These are phyloP conservation scores for Colaptes auratus DNA, from an alignment of 2,113 vertebrate genomes.

Conservation along the genomic window DNA sequence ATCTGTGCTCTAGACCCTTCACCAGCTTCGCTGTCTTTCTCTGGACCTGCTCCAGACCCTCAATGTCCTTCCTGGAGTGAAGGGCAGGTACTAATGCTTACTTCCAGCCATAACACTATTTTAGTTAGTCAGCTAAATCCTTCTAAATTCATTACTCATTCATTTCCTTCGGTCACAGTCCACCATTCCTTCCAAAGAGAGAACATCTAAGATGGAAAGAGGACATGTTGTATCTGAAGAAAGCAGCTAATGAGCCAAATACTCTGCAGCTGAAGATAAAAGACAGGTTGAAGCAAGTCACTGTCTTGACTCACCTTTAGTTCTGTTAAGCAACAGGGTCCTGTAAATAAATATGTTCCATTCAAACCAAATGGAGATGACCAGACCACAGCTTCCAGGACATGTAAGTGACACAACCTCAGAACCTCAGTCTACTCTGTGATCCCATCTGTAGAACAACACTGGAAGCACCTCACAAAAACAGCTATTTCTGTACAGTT, in stretches of 20 bases:
- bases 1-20: too few relatives aligned
- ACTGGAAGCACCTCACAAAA: not conserved
- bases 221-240: not conserved
- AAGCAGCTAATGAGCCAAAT: not conserved
- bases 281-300: slow-evolving; percentile 19
- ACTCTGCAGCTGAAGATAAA: not conserved
- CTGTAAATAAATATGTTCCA: not conserved
- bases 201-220: not conserved
- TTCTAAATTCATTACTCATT: not conserved
- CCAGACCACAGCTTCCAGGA: not conserved
- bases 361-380: not conserved
- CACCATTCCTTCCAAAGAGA: not conserved
- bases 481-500: not conserved
- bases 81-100: not conserved
- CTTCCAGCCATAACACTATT: not conserved
- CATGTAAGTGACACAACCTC: not conserved
- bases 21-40: too few relatives aligned
- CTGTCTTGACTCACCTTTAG: not conserved
- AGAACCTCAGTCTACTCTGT: not conserved
- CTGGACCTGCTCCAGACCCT: not conserved
- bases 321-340: not conserved
- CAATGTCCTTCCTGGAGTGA: not conserved
- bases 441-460: not conserved
- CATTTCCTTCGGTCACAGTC: not conserved
- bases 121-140: not conserved